Evolutionary conservation across 1,140 invertebrate genomes (phyloP).

Genomic region (Antheraea pernyi): DNA sequence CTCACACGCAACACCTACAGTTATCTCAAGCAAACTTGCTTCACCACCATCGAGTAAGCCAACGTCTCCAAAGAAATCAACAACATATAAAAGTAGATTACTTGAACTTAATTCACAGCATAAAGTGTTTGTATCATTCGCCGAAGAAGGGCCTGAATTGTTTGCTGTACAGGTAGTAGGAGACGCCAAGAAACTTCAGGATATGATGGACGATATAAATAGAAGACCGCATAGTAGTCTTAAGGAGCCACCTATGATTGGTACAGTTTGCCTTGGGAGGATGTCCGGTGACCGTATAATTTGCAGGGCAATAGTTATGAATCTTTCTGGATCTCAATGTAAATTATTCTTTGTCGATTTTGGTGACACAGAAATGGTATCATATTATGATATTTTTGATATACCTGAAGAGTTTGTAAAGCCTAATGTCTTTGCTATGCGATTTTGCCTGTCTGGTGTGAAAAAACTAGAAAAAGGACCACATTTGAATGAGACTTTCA

Average conservation of each 20-base stretch:
- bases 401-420: conserved; percentile 85
- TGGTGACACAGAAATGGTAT: conserved; percentile 85
- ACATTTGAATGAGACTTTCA: conserved; percentile 85
- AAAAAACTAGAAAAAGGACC: conserved; percentile 83
- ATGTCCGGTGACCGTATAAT: conserved; percentile 83
- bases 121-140: conserved; percentile 85
- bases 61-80: conserved; percentile 67
- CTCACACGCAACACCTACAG: conserved; percentile 24
- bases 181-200: conserved; percentile 79
- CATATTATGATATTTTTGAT: conserved; percentile 84
- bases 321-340: conserved; percentile 80
- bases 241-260: conserved; percentile 82
- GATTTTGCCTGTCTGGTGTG: conserved; percentile 85
- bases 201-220: conserved; percentile 85
- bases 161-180: conserved; percentile 86
- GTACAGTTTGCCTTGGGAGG: conserved; percentile 85
- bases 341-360: conserved; percentile 89
- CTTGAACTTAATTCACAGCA: conserved; percentile 81
- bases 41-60: conserved; percentile 39
- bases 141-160: conserved; percentile 86
- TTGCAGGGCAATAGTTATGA: conserved; percentile 86
- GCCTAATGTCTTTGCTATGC: conserved; percentile 85
- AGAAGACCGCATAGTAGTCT: conserved; percentile 80
- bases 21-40: conserved; percentile 36
- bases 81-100: conserved; percentile 80